phyloP scores from a whole-genome alignment of 1,140 invertebrate species.

The Calliphora vicina region DNA sequence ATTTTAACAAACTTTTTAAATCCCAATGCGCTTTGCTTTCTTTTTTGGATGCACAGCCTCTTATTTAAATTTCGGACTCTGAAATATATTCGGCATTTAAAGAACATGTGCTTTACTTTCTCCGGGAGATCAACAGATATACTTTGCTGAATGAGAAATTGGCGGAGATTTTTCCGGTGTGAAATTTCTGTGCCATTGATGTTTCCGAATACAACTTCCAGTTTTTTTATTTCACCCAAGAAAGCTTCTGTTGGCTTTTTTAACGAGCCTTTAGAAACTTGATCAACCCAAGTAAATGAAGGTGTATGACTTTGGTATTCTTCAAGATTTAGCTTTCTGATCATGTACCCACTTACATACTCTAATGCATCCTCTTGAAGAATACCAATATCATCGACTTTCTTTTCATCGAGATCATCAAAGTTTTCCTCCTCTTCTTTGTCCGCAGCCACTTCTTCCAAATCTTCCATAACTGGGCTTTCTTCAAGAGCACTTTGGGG shows the following conservation, averaged over 20 bases:
- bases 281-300: conserved; percentile 11
- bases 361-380: conserved; percentile 23
- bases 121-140: not conserved
- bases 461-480: too few relatives aligned
- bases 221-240: not conserved
- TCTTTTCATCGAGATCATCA: not conserved
- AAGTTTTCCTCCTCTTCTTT: not conserved
- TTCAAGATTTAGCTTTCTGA: conserved; percentile 18
- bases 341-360: conserved; percentile 26
- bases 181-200: conserved; percentile 2
- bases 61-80: not conserved
- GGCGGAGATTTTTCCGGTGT: not conserved
- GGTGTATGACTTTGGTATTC: not conserved
- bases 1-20: too few relatives aligned
- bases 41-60: not conserved
- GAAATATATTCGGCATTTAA: conserved; percentile 4
- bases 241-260: too few relatives aligned
- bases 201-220: not conserved
- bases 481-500: too few relatives aligned
- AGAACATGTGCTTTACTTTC: not conserved
- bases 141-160: not conserved
- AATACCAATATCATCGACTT: not conserved
- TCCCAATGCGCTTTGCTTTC: not conserved
- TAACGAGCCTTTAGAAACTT: conserved; percentile 5
- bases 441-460: not conserved